Base-by-base conservation (phyloP, 37 sponge, comb jelly and placozoan species). In the Petrosia ficiformis region DNA sequence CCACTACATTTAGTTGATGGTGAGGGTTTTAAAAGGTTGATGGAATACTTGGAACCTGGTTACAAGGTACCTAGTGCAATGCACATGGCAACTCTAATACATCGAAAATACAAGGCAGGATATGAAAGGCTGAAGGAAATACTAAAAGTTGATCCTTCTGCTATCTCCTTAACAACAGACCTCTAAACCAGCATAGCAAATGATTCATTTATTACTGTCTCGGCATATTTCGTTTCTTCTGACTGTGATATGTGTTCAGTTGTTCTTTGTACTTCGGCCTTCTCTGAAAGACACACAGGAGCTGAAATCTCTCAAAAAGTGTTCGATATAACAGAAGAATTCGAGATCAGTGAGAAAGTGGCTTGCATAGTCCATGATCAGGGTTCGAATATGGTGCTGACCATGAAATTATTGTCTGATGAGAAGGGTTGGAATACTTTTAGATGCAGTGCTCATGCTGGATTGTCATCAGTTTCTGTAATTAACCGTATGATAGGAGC, bases 111-210 rank as follows among this genome's bases (percentile, higher is more conserved):
- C n/a, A 10, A 68, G 24, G 5, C 32, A 6, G 70, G 39, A 28
- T 6, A n/a, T 10, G 34, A 6, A 36, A 41, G 2, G 6, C 19
- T 71, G 72, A 71, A 37, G 30, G 24, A 71, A 37, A 14, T 24
- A 4, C 72, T 68, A 37, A 8, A 14, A 6, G 4, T 19, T 22
- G 70, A 68, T 16, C n/a, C 29, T 16, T 4, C 6, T 11, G 19
- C 21, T 30, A 31, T 68, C 5, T 42, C 73, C 4, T 34, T 77
- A 6, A 77, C 78, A 1, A 76, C 77, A 1, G 77, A 76, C 77
- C 31, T 76, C 31, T 72, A 57, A 57, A 72, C 73, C 14, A 43
- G 73, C 73, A 72, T 43, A 11, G 73, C 73, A 36, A 76, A 38
- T 1, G 65, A 76, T 3, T 64, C 77, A 6, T 76, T 63, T 42